Evolutionary conservation across 2,113 vertebrate genomes (phyloP), one percentile per base, ranked within the genome.

Genomic region (Hypanus sabinus): DNA sequence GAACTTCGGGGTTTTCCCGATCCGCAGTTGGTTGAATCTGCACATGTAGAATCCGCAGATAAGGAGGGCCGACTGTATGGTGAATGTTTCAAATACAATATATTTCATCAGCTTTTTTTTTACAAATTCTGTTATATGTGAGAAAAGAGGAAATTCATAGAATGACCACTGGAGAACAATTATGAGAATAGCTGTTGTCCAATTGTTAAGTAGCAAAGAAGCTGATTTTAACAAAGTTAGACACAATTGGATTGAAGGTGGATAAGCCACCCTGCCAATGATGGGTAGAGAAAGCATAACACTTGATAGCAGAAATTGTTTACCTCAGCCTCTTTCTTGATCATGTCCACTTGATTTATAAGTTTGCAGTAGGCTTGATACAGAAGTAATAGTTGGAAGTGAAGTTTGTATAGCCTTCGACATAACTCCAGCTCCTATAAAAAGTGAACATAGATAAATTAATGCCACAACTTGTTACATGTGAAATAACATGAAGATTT

Each of bases 301-400:
- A 85, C 14, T 7, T 30, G 10, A 24, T 30, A 60, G 57, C 57
- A 88, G 60, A 18, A 33, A 90, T 9, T 33, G 62, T 90, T 85
- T 96, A 99, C 99, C 98, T 99, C 98, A 5, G 98, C 97, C 96
- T 99, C 98, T 95, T 98, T 98, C 96, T 97, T 99, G 95, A 99
- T 98, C 94, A 97, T 97, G 95, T 99, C 98, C 95, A 99, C 98
- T 96, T 97, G 97, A 96, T 95, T 98, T 96, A 99, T 97, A 94
- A 99, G 98, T 96, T 99, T 99, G 95, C 98, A 98, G 95, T 99
- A 99, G 94, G 99, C 98, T 96, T 99, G 99, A 96, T 99, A 99
- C 94, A 99, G 97, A 96, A 99, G 98, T 94, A 99, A 96, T 96
- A 99, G 96, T 96, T 99, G 99, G 95, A 99, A 99, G 96, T 99